Base-by-base conservation (phyloP, 2,888 invertebrate species). In the Hypselothyrea guttata region DNA sequence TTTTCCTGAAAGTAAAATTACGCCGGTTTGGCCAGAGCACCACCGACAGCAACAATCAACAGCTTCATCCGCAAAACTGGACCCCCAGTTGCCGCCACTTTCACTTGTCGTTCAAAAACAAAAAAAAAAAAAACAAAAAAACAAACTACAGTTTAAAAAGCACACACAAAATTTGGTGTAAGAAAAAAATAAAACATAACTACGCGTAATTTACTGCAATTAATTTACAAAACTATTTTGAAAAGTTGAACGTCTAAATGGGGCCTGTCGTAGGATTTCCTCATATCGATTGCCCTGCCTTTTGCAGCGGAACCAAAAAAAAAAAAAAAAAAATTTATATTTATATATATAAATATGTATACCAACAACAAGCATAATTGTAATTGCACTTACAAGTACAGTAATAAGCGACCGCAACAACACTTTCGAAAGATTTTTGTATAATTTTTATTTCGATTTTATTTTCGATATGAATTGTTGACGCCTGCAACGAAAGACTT, bases 1-100 rank as follows among this genome's bases (percentile, higher is more conserved):
- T 65, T 66, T 68, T 66, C 68, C 57, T 56, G 57, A 65, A 68
- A 61, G 49, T 38, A 53, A 67, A 65, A 60, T 52, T 42, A 56
- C 64, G 53, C 57, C 54, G 58, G 46, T 34, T 47, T 52, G 35
- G 35, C 44, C 27, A 28, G 42, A 16, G 11, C 49, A 56, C n/a
- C n/a, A n/a, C n/a, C n/a, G n/a, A 31, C 48, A 34, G 9, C 42
- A 42, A n/a, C 37, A 55, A 33, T 52, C 31, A 31, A 49, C 54
- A 45, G 57, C 53, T 64, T 49, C 52, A 63, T 42, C 41, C 37
- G 64, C 64, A 35, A 51, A 37, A 66, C 37, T 66, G 42, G 44
- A 52, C 51, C 44, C 57, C 12, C 5, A 18, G 61, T 30, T 49
- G 37, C 22, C 5, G 22, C 40, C 54, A 68, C 68, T 68, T 68